Base-by-base conservation (phyloP, 2,888 invertebrate genomes). In the Pantelozetes paolii region DNA sequence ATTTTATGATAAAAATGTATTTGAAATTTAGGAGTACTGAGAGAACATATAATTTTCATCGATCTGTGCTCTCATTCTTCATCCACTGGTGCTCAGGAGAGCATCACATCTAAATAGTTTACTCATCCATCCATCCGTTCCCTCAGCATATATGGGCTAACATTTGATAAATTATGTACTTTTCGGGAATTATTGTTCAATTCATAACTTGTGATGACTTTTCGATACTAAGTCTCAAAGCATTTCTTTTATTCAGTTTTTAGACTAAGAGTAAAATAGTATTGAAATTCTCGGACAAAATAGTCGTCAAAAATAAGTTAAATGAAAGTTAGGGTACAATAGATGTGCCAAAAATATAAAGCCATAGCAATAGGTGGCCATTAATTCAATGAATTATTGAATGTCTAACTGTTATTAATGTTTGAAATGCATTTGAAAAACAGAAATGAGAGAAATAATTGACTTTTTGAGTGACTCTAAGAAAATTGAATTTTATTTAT, bases 91-190 rank as follows among this genome's bases (percentile, higher is more conserved):
- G 59, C 30, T 62, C 59, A 32, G 13, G 59, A 62, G 59, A 62
- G 59, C 59, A 62, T 62, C 59, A 62, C 18, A 32, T 62, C 59
- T 62, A 62, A 62, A 62, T 62, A 62, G 59, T 62, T 62, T 32
- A 62, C 59, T 62, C 59, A 62, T 30, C 59, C 59, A 30, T 62
- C 59, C 59, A 62, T 62, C 30, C 59, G n/a, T 62, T 62, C 59
- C 59, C 32, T 32, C 59, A 11, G 15, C 59, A 30, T 62, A 62
- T 62, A 62, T 30, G 13, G 6, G 32, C 6, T 62, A 8, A 9
- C 8, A 15, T 62, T 62, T 62, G 59, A 62, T 62, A 30, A 62
- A 62, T 62, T 62, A n/a, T 62, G 11, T 30, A 30, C 2, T 28
- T 62, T 57, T 62, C 15, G 13, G 18, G 26, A 62, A 62, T 62